phyloP scores from a whole-genome alignment of 2,888 invertebrate genomes.

The Ophioninae sp. region DNA sequence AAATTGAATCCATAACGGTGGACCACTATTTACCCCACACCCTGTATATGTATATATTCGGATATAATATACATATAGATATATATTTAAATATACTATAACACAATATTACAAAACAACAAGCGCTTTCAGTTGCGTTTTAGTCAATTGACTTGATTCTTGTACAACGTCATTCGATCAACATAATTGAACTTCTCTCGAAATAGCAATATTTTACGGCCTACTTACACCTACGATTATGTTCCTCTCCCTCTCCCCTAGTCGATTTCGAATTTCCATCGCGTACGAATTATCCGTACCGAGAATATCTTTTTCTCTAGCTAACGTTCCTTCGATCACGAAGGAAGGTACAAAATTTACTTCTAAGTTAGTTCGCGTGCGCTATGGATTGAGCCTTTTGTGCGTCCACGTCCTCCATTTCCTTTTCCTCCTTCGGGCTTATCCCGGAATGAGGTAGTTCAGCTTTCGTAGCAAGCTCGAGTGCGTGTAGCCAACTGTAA shows the following conservation, averaged over 20 bases:
- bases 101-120: constrained; percentile 80
- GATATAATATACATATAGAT: constrained; percentile 70
- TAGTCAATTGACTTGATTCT: constrained; percentile 71
- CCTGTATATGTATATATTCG: constrained; percentile 70
- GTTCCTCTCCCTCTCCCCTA: constrained; percentile 49
- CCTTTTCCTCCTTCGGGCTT: constrained; percentile 61
- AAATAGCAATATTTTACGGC: constrained; percentile 67
- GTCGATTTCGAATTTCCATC: not conserved
- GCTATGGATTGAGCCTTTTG: constrained; percentile 71
- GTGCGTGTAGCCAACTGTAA: constrained; percentile 81
- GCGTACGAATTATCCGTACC: not conserved
- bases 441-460: constrained; percentile 79
- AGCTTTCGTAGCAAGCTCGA: constrained; percentile 81
- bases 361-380: constrained; percentile 64
- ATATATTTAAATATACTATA: constrained; percentile 79
- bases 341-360: constrained; percentile 65
- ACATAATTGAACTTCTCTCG: constrained; percentile 76
- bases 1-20: too few species aligned
- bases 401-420: constrained; percentile 66
- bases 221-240: constrained; percentile 74
- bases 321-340: constrained; percentile 72
- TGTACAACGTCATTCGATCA: constrained; percentile 64
- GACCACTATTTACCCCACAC: too few species aligned
- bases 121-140: constrained; percentile 75
- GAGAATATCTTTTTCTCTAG: constrained; percentile 64